Base-by-base conservation (phyloP, 2,888 invertebrate genomes). In the Macrophya alboannulata region DNA sequence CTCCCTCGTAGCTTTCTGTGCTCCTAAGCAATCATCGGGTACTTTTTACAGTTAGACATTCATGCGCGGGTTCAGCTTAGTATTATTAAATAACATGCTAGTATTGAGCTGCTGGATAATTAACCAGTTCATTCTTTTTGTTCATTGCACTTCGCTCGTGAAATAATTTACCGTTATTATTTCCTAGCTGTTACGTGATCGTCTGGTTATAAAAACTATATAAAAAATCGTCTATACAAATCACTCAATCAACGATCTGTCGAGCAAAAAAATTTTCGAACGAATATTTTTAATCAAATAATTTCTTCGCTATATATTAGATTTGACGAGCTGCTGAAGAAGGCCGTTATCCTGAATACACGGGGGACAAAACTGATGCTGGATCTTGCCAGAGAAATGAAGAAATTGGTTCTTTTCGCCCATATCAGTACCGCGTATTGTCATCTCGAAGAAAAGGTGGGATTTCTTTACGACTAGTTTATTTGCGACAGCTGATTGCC, bases 361-460 rank as follows among this genome's bases (percentile, higher is more conserved):
- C 95, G 98, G 85, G 99, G 98, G 59, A 99, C 99, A 0, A 97
- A 98, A 92, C 95, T 97, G 87, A 96, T 99, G 95, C 93, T 99
- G 86, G 96, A 97, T 12, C 93, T 99, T 85, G 98, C 97, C 79
- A 97, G 96, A 91, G 95, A 96, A 88, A 96, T 96, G 92, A 97
- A 97, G 91, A 95, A 97, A 9, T 94, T 99, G 74, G 94, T 89
- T 83, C 94, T 97, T 4, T 96, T 97, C 91, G 95, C 96, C 77
- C 97, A 99, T 93, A 95, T 98, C 8, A 98, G 98, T 1, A 98
- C 99, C 0, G 96, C 98, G 0, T 99, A 98, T 93, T 98, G 98
- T 90, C 99, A 99, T 92, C 96, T 99, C 15, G 90, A 93, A 83
- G 92, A 93, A 88, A 93, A 93, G 88, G 93, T 92, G 37, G 6